Evolutionary conservation across 2,797 vertebrate species (phyloP).

Genomic region (Malacoctenus gilli): DNA sequence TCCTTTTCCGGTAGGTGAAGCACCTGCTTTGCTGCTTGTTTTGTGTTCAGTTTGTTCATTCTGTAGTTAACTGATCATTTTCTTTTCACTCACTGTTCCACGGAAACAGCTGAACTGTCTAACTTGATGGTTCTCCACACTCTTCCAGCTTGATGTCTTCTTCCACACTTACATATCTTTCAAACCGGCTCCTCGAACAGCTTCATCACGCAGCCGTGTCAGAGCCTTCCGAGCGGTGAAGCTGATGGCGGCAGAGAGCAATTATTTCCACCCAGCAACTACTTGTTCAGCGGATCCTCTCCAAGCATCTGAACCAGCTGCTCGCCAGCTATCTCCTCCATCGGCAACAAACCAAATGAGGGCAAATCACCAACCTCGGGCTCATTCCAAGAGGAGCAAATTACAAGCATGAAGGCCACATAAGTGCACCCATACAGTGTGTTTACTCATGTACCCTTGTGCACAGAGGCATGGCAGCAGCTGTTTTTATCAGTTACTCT

Average conservation of each 20-base stretch:
- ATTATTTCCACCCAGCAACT: slow-evolving; percentile 18
- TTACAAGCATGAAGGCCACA: background rate
- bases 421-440: background rate
- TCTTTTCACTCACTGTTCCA: no score
- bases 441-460: background rate
- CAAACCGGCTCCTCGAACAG: slow-evolving; percentile 31
- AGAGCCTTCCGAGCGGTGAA: slow-evolving; percentile 9
- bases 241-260: slow-evolving; percentile 4
- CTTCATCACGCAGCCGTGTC: slow-evolving; percentile 31
- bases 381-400: slow-evolving; percentile 5
- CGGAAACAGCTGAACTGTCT: no score
- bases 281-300: slow-evolving; percentile 6
- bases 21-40: background rate
- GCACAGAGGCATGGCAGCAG: background rate
- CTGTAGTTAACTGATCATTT: no score
- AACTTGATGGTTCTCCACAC: slow-evolving; percentile 31
- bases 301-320: slow-evolving; percentile 8
- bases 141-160: slow-evolving; percentile 35
- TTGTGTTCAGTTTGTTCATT: background rate
- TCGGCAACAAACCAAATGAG: background rate
- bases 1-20: background rate
- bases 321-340: background rate
- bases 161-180: slow-evolving; percentile 40
- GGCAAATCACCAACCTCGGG: background rate
- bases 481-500: slow-evolving; percentile 18